Percentiles rank a stretch among this genome's conserved stretches.
phyloP scores from a whole-genome alignment of 2,113 vertebrate genomes.

The Bujurquina vittata region DNA sequence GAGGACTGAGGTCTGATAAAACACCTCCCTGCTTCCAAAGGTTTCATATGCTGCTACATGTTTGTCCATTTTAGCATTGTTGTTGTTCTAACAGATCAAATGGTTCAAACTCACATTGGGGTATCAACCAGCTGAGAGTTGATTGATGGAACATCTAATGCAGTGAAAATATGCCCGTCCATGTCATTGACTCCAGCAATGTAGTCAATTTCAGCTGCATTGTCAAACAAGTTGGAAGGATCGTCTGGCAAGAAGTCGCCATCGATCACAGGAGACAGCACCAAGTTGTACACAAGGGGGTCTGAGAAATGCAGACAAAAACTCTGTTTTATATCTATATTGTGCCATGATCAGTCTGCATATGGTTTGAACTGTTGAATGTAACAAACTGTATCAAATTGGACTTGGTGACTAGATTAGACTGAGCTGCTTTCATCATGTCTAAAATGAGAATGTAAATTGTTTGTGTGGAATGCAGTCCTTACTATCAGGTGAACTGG shows the following conservation, averaged over 20 bases:
- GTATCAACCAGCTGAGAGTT: slow-evolving; percentile 75
- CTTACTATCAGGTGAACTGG: slow-evolving; percentile 74
- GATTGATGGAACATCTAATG: slow-evolving; percentile 82
- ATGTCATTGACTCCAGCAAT: slow-evolving; percentile 88
- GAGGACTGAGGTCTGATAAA: neutral
- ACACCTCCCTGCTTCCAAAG: neutral
- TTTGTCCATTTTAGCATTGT: neutral
- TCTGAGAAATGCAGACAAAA: slow-evolving; percentile 68
- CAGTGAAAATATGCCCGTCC: slow-evolving; percentile 89
- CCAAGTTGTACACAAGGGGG: slow-evolving; percentile 81
- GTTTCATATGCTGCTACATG: neutral
- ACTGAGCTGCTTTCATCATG: neutral
- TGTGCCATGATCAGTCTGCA: neutral
- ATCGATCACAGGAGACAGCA: slow-evolving; percentile 84
- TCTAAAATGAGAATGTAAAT: neutral
- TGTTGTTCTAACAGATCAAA: neutral
- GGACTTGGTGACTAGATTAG: neutral
- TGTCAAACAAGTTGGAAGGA: slow-evolving; percentile 84
- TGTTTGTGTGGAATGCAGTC: neutral
- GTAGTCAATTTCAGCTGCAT: slow-evolving; percentile 87
- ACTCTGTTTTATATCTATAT: neutral
- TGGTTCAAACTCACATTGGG: slow-evolving; percentile 73
- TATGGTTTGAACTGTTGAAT: neutral
- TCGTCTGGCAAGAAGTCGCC: slow-evolving; percentile 90
- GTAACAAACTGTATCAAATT: neutral